Base-by-base conservation (phyloP, 2,113 vertebrate genomes). In the Riparia riparia region DNA sequence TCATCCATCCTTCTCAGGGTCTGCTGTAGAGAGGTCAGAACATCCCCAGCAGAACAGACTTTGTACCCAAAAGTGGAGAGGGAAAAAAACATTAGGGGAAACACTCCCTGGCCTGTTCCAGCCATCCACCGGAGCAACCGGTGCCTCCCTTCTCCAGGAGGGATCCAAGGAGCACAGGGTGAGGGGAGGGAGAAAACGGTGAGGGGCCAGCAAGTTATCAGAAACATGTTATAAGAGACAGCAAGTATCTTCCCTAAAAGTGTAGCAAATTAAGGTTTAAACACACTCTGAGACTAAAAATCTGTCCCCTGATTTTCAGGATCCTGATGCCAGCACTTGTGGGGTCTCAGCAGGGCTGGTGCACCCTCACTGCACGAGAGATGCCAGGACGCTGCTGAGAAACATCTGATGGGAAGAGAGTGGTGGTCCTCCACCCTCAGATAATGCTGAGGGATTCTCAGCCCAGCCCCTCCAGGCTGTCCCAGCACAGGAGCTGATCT, bases 401-500 rank as follows among this genome's bases (percentile, higher is more conserved):
- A 72, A 12, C 7, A 2, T 10, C 60, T 42, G 37, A 34, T 28
- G 49, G 39, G 14, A 39, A 32, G 0, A 8, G 5, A 18, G 2
- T 32, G 29, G 32, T 6, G 53, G 20, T 9, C 4, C 47, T 15
- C 69, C 26, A 20, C 10, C 20, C 13, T 17, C 31, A 44, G 37
- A 19, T 24, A 14, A 32, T 0, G 6, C 21, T 7, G 61, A 53
- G 80, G 53, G 53, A 69, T 63, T 11, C 17, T 17, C 32, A 12
- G 7, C 42, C 31, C 5, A 4, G n/a, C 13, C 53, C 34, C 70
- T 44, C 34, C 44, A 37, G 41, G 53, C 37, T 66, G 20, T 60
- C 24, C 80, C 72, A 49, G 8, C 3, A 0, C 26, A 17, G 37
- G 24, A 5, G 7, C 22, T 10, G 3, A 21, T 51, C 12, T 45